phyloP scores from a whole-genome alignment of 2,113 vertebrate genomes.

The Psittacula cyanocephala region DNA sequence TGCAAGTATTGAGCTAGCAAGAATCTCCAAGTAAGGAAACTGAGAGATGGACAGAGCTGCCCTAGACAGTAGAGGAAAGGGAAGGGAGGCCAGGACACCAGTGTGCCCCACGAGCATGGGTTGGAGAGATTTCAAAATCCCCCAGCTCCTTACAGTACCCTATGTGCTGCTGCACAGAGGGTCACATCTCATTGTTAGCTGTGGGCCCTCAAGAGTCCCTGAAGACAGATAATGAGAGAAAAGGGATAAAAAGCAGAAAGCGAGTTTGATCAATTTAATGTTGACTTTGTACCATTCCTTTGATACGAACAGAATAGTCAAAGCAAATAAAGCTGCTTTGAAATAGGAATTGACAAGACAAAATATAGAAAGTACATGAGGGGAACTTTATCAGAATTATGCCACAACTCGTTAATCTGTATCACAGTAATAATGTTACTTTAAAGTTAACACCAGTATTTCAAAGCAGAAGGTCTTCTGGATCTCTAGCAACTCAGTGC shows the following conservation, averaged over 20 bases:
- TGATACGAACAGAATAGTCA: not conserved
- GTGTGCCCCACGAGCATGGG: not conserved
- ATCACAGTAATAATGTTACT: constrained; percentile 24
- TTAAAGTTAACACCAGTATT: constrained; percentile 41
- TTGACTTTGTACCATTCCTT: constrained; percentile 24
- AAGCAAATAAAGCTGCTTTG: constrained; percentile 40
- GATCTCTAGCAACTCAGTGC: constrained; percentile 7
- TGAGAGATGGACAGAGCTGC: not conserved
- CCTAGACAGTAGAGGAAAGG: not conserved
- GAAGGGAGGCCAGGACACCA: not conserved
- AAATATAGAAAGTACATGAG: not conserved
- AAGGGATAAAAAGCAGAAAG: constrained; percentile 25
- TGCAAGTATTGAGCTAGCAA: not conserved
- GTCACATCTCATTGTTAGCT: not conserved
- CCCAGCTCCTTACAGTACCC: not conserved
- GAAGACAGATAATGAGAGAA: not conserved
- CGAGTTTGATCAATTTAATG: constrained; percentile 14
- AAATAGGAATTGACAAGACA: constrained; percentile 33
- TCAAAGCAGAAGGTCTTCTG: constrained; percentile 64
- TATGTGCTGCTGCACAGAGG: not conserved
- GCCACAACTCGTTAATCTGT: not conserved
- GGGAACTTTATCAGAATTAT: constrained; percentile 39
- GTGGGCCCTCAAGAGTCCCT: not conserved
- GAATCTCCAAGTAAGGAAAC: not conserved
- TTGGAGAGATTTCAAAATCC: not conserved